Conservation (phyloP, 2,888 invertebrate genomes). For the Diarsia rubi region DNA sequence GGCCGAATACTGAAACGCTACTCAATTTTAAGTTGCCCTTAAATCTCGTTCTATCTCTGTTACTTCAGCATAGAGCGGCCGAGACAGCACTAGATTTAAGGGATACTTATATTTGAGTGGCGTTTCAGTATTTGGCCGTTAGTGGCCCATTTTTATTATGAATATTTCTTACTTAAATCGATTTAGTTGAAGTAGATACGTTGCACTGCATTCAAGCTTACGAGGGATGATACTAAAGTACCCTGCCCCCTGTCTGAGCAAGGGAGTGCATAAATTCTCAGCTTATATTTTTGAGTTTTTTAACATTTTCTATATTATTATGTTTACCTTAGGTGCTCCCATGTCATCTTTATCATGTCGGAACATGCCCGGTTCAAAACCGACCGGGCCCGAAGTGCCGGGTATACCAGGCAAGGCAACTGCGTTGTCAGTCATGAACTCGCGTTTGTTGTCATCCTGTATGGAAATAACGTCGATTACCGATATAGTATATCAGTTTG, state of each 20-base stretch:
- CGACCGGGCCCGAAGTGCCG: slow-evolving; percentile 93
- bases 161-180: no score
- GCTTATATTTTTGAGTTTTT: not conserved
- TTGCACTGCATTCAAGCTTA: not conserved
- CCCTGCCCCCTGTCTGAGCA: not conserved
- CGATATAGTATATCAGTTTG: no score
- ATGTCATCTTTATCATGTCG: slow-evolving; percentile 91
- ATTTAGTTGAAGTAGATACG: not conserved
- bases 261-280: not conserved
- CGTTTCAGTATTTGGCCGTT: no score
- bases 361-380: slow-evolving; percentile 97
- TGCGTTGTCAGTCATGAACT: slow-evolving; percentile 94
- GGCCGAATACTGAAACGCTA: no score
- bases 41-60: no score
- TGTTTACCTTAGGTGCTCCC: slow-evolving; percentile 83
- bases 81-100: no score
- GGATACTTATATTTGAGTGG: no score
- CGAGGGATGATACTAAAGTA: not conserved
- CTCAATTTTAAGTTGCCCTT: no score
- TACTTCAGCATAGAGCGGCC: no score
- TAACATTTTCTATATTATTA: not conserved
- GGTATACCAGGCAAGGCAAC: slow-evolving; percentile 94
- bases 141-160: no score
- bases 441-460: slow-evolving; percentile 91
- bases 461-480: not conserved